Conservation (phyloP, 2,113 vertebrate genomes). For the Tragelaphus scriptus region DNA sequence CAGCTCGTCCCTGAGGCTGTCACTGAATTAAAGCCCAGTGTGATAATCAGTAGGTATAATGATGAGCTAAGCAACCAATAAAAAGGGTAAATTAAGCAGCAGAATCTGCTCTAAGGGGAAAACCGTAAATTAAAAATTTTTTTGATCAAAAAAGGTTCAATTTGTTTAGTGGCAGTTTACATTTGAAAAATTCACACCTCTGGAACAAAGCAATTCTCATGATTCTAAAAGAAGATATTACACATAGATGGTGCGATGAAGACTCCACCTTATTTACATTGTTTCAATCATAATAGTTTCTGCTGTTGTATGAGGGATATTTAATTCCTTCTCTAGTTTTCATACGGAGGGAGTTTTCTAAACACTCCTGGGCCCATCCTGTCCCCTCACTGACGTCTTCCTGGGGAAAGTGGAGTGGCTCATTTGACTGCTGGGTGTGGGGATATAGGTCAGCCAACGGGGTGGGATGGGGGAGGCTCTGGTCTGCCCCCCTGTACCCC, state of each 20-base stretch:
- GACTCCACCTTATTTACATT: neutral
- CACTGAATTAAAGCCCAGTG: neutral
- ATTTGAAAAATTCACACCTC: neutral
- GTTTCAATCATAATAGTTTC: neutral
- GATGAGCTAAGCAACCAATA: neutral
- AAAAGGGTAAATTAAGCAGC: neutral
- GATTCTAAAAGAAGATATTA: no score
- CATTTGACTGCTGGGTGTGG: neutral
- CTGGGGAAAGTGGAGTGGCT: rapidly evolving
- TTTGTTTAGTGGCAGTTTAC: neutral
- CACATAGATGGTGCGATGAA: neutral
- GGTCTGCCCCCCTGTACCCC: neutral
- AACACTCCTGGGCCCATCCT: neutral
- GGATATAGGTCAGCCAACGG: rapidly evolving
- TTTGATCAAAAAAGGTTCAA: neutral
- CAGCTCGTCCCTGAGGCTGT: rapidly evolving
- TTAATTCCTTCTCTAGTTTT: neutral
- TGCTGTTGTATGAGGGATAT: neutral
- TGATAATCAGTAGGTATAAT: neutral
- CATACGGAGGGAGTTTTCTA: neutral
- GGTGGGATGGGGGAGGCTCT: neutral
- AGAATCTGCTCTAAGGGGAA: neutral
- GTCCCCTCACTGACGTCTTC: neutral
- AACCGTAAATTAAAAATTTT: rapidly evolving
- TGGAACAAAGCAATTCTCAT: neutral